A percentile compares a stretch with the other conserved stretches of the same genome.
Conservation (phyloP, 2,888 invertebrate species). For the Archips xylosteana region DNA sequence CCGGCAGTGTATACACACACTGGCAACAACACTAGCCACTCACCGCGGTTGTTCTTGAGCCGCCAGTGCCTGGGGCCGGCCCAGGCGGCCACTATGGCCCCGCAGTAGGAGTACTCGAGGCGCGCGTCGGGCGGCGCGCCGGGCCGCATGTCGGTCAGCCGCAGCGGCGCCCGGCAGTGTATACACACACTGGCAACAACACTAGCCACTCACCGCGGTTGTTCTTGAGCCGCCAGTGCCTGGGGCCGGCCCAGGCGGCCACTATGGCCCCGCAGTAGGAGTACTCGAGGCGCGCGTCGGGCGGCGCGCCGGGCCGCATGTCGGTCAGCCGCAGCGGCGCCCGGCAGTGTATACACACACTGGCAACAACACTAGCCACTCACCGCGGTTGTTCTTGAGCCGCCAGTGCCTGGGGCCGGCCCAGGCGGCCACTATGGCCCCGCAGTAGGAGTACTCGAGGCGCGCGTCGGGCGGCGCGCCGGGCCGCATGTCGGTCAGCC, state of each 20-base stretch:
- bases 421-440: conserved; percentile 88
- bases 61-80: conserved; percentile 95
- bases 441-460: conserved; percentile 90
- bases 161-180: too few relatives aligned
- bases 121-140: conserved; percentile 73
- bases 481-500: conserved; percentile 68
- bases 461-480: conserved; percentile 73
- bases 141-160: conserved; percentile 68
- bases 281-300: conserved; percentile 87
- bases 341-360: too few relatives aligned
- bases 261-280: conserved; percentile 87
- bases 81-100: conserved; percentile 88
- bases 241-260: conserved; percentile 92
- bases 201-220: conserved; percentile 71
- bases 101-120: conserved; percentile 90
- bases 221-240: conserved; percentile 91
- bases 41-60: conserved; percentile 83
- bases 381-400: conserved; percentile 83
- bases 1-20: too few relatives aligned
- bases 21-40: conserved; percentile 60
- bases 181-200: too few relatives aligned
- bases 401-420: conserved; percentile 95
- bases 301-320: conserved; percentile 76
- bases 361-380: conserved; percentile 60
- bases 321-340: conserved; percentile 51